Base-by-base conservation (phyloP, 2,797 vertebrate genomes). In the Hephaestus fuliginosus region DNA sequence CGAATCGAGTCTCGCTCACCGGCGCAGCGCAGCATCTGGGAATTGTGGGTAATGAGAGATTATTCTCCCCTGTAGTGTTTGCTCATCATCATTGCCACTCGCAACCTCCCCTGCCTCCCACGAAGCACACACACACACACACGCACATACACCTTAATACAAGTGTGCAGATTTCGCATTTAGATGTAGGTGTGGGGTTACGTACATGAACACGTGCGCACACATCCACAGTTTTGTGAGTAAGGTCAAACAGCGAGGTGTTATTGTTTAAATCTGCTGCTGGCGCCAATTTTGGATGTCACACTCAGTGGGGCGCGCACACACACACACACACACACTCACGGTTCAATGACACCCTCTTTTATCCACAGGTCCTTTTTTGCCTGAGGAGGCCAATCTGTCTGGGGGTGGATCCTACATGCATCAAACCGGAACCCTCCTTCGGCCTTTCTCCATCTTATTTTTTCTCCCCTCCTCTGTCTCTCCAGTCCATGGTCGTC, bases 31-130 rank as follows among this genome's bases (percentile, higher is more conserved):
- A 85, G 85, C 91, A 91, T 80, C 82, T 20, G 89, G 92, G 95
- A 93, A 93, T 91, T 86, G 83, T 85, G 91, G 87, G 91, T 95
- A 95, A 96, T 95, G 93, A 94, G 94, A 95, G 94, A 95, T 95
- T 93, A 95, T 94, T 93, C 92, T 86, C 92, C 95, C 92, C 93
- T 89, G 92, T 94, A 90, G 94, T 93, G 91, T 91, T 93, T 86
- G 85, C 92, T 92, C 93, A 93, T 92, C 92, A 91, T 88, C 87
- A 83, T 73, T 82, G 80, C 85, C 73, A 63, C 80, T 83, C 68
- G 48, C 78, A 56, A 77, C 73, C 66, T 84, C 44, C 69, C 71
- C 58, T 80, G 60, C 64, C 85, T 84, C 88, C 39, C 80, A 86
- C 61, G 0, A 73, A 82, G 77, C 41, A 30, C 52, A 53, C 74